Evolutionary conservation across 2,797 vertebrate genomes (phyloP).

Genomic region (Darevskia nairensis): DNA sequence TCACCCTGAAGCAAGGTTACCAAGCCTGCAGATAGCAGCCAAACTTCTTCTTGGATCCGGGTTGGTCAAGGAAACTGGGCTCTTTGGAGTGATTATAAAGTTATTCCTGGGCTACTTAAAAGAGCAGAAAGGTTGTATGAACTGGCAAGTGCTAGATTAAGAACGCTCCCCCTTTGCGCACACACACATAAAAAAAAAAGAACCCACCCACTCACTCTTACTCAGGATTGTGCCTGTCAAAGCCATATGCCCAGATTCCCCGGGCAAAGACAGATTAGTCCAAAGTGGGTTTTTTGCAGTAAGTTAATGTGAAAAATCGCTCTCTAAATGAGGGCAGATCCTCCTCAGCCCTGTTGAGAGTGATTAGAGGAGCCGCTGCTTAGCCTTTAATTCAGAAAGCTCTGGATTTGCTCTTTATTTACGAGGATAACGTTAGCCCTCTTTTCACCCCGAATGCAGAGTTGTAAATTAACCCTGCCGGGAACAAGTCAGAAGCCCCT

Average conservation of each 20-base stretch:
- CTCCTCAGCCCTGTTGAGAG: slow-evolving; percentile 33
- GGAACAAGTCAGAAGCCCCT: neutral
- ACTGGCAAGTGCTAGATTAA: slow-evolving; percentile 55
- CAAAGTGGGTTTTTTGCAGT: slow-evolving; percentile 52
- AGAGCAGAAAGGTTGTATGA: slow-evolving; percentile 43
- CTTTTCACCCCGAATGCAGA: slow-evolving; percentile 27
- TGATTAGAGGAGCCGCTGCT: slow-evolving; percentile 68
- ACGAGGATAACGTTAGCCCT: slow-evolving; percentile 45
- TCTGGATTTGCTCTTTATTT: slow-evolving; percentile 54
- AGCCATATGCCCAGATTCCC: slow-evolving; percentile 48
- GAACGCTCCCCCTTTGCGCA: slow-evolving; percentile 7
- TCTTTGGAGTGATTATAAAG: slow-evolving; percentile 36
- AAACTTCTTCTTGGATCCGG: neutral
- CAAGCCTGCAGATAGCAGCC: neutral
- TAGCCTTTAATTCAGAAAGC: slow-evolving; percentile 69
- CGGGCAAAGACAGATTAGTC: slow-evolving; percentile 63
- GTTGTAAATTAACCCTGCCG: slow-evolving; percentile 59
- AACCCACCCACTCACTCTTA: neutral
- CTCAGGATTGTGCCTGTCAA: slow-evolving; percentile 11
- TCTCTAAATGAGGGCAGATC: slow-evolving; percentile 70
- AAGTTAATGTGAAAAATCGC: slow-evolving; percentile 65
- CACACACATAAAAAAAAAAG: too few relatives aligned
- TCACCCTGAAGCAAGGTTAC: neutral
- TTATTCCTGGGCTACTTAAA: slow-evolving; percentile 35
- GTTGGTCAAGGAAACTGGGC: neutral